A percentile compares a stretch with the other conserved stretches of the same genome.
phyloP scores from a whole-genome alignment of 2,113 vertebrate species.

The Porphyrio hochstetteri region DNA sequence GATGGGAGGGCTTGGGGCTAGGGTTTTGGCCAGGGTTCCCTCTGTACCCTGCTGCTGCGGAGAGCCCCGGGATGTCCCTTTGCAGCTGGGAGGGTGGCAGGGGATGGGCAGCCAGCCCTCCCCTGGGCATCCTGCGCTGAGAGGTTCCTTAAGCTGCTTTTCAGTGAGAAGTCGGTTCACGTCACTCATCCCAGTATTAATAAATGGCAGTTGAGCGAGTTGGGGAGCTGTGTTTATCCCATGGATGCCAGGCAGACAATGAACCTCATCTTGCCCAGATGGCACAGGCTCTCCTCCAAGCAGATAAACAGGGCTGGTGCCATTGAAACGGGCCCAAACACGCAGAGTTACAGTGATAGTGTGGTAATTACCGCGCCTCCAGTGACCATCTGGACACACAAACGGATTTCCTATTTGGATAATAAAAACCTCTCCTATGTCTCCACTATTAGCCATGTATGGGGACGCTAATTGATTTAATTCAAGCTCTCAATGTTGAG shows the following conservation, averaged over 20 bases:
- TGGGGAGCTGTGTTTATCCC: slow-evolving; percentile 10
- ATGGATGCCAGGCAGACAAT: background rate
- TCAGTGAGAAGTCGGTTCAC: too few relatives aligned
- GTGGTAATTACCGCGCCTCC: slow-evolving; percentile 44
- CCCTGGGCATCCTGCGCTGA: accelerated
- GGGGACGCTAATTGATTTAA: slow-evolving; percentile 59
- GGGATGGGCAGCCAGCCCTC: background rate
- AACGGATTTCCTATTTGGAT: slow-evolving; percentile 36
- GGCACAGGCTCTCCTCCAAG: slow-evolving; percentile 1
- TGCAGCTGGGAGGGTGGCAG: background rate
- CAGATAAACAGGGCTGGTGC: background rate
- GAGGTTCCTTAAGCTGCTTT: background rate
- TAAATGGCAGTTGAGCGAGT: background rate
- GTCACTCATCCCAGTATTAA: background rate
- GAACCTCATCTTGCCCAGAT: background rate
- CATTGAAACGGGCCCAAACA: slow-evolving; percentile 27
- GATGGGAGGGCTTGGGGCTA: accelerated
- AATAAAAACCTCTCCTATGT: background rate
- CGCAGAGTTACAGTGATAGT: background rate
- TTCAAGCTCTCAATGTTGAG: background rate
- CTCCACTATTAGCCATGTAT: slow-evolving; percentile 10
- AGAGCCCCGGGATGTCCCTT: background rate
- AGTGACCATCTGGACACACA: slow-evolving; percentile 57
- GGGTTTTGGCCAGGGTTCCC: background rate
- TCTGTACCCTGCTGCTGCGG: accelerated